Conservation (phyloP, 1,140 invertebrate species). For the Polypedilum pembai region DNA sequence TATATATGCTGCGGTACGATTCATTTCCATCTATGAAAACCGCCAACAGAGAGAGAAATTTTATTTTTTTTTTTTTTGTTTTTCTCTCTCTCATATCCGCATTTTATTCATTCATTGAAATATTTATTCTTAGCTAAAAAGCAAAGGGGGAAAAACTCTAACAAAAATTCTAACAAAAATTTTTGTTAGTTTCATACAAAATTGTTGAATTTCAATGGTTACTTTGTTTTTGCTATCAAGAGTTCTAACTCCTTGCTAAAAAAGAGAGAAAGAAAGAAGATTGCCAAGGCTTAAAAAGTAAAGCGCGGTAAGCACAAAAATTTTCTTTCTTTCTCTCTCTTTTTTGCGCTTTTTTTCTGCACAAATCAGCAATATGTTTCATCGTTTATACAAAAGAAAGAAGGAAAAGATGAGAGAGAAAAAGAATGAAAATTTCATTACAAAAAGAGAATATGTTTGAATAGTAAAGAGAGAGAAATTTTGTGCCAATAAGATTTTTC, state of each 20-base stretch:
- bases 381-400: background rate
- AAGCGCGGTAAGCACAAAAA: background rate
- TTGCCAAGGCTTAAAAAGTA: conserved; percentile 8
- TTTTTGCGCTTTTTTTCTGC: background rate
- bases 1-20: too few species aligned
- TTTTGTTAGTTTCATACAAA: too few species aligned
- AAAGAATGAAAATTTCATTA: background rate
- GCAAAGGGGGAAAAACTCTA: too few species aligned
- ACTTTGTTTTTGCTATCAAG: too few species aligned
- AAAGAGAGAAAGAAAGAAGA: background rate
- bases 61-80: background rate
- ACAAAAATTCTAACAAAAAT: too few species aligned
- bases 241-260: too few species aligned
- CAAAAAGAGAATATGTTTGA: conserved; percentile 1
- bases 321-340: background rate
- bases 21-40: background rate
- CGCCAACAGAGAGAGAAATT: background rate
- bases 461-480: background rate
- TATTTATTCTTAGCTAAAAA: background rate
- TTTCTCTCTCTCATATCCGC: conserved; percentile 1
- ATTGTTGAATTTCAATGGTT: too few species aligned
- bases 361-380: conserved; percentile 13
- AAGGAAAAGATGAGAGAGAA: background rate
- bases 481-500: too few species aligned
- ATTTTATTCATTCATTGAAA: background rate